Conservation (phyloP, 2,888 invertebrate species). For the Microplitis manilae region DNA sequence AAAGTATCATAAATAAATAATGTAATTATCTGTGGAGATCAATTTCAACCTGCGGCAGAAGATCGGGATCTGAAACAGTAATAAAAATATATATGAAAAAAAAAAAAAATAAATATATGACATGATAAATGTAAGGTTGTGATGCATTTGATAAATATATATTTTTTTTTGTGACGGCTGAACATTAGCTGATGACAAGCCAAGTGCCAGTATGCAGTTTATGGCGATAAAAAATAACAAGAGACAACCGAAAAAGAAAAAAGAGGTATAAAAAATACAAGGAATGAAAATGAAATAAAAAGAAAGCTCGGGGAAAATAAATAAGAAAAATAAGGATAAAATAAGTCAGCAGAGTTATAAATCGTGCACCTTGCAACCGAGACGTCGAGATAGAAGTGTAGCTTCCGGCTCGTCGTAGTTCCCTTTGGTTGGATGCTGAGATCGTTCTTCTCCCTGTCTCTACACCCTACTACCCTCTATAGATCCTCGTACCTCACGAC, state of each 20-base stretch:
- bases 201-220: slow-evolving; percentile 23
- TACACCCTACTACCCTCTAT: slow-evolving; percentile 33
- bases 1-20: background rate
- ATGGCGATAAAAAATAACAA: slow-evolving; percentile 32
- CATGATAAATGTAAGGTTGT: background rate
- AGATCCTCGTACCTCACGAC: slow-evolving; percentile 28
- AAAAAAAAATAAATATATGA: slow-evolving; percentile 6
- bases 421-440: background rate
- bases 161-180: background rate
- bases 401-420: slow-evolving; percentile 39
- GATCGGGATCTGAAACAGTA: slow-evolving; percentile 66
- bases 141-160: background rate
- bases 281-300: no score
- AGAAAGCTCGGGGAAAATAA: slow-evolving; percentile 37
- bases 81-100: slow-evolving; percentile 7
- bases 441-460: slow-evolving; percentile 12
- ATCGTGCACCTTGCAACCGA: slow-evolving; percentile 64
- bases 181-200: slow-evolving; percentile 3
- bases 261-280: background rate
- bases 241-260: slow-evolving; percentile 35
- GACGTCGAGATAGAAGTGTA: slow-evolving; percentile 59
- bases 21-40: slow-evolving; percentile 58
- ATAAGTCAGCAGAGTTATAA: slow-evolving; percentile 62
- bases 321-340: slow-evolving; percentile 46
- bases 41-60: slow-evolving; percentile 67